Evolutionary conservation across 2,888 invertebrate species (phyloP).

Genomic region (Thelaira solivaga): DNA sequence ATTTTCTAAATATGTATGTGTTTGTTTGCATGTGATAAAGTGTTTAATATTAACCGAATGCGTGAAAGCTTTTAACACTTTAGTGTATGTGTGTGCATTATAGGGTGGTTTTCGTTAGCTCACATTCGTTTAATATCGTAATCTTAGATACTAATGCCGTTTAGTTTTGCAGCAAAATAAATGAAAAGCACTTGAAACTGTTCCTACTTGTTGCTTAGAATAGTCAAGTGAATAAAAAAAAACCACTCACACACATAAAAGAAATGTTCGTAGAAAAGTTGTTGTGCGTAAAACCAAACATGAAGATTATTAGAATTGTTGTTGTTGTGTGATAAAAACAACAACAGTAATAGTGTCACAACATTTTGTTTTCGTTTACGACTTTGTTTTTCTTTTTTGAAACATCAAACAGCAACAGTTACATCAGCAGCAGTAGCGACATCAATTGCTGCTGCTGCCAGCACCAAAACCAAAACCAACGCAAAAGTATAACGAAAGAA

Average conservation of each 20-base stretch:
- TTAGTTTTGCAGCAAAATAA: conserved; percentile 9
- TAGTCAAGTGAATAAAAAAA: background rate
- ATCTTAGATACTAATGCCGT: conserved; percentile 1
- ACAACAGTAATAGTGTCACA: conserved; percentile 50
- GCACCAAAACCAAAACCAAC: conserved; percentile 30
- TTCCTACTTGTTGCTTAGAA: conserved; percentile 59
- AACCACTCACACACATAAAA: too few species aligned
- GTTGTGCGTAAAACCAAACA: conserved; percentile 28
- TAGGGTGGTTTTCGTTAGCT: background rate
- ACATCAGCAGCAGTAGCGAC: conserved; percentile 9
- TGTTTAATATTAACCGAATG: background rate
- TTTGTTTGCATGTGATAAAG: background rate
- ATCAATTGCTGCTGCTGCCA: conserved; percentile 12
- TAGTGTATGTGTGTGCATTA: background rate
- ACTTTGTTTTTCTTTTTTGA: background rate
- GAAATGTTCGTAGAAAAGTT: background rate
- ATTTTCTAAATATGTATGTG: too few species aligned
- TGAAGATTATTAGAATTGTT: conserved; percentile 22
- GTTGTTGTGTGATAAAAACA: conserved; percentile 52
- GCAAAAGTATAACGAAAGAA: conserved; percentile 13
- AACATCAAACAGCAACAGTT: conserved; percentile 1
- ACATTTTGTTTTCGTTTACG: conserved; percentile 10
- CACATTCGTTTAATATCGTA: conserved; percentile 11
- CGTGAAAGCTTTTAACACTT: background rate
- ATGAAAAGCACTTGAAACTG: conserved; percentile 21